These are phyloP conservation scores for Apotomis turbidana DNA, from an alignment of 2,888 invertebrate species.

Conservation along the genomic window DNA sequence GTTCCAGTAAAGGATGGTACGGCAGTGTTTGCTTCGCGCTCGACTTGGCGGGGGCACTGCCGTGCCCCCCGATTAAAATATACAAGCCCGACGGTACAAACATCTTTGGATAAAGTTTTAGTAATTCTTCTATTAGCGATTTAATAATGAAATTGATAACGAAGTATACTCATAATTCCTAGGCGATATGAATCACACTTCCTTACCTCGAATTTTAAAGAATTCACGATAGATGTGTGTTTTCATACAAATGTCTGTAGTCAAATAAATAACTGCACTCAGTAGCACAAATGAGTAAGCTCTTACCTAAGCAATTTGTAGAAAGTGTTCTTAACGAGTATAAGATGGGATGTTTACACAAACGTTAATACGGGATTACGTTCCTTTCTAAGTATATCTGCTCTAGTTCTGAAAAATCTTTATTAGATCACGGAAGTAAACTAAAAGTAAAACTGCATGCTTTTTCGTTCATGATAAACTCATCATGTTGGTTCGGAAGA, in stretches of 20 bases:
- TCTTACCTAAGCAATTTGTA: slow-evolving; percentile 46
- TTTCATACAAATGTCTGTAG: background rate
- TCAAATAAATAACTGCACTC: slow-evolving; percentile 19
- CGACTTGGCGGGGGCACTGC: too few relatives aligned
- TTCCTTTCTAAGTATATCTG: slow-evolving; percentile 48
- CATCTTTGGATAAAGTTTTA: too few relatives aligned
- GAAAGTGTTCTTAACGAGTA: slow-evolving; percentile 45
- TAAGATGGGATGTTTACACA: slow-evolving; percentile 47
- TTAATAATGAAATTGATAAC: slow-evolving; percentile 17
- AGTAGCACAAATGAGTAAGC: slow-evolving; percentile 35
- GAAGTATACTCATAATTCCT: background rate
- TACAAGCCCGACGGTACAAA: too few relatives aligned
- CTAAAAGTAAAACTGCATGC: slow-evolving; percentile 17
- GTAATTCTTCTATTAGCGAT: background rate
- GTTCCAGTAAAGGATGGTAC: too few relatives aligned
- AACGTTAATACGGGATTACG: slow-evolving; percentile 38
- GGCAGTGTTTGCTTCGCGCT: too few relatives aligned
- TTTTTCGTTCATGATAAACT: slow-evolving; percentile 10
- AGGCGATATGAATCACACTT: slow-evolving; percentile 18
- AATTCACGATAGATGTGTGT: slow-evolving; percentile 2
- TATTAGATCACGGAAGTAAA: slow-evolving; percentile 37
- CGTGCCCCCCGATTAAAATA: too few relatives aligned
- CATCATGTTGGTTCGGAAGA: background rate
- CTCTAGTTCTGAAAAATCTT: slow-evolving; percentile 45
- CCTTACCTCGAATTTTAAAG: background rate